Conservation (phyloP, 2,113 vertebrate species). For the Oreamnos americanus region DNA sequence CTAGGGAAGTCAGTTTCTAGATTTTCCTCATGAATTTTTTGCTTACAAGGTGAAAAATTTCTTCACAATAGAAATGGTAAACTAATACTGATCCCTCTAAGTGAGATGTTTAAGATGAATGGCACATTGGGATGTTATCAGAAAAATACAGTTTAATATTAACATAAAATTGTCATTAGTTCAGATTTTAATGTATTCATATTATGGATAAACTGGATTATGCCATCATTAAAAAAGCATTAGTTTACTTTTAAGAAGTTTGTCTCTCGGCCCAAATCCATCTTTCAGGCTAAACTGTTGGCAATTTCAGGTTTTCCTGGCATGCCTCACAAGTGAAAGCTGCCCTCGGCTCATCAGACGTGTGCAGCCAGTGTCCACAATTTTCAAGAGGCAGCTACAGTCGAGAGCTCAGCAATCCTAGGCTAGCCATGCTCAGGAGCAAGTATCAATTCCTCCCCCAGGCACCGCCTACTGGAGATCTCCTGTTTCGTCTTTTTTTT, state of each 20-base stretch:
- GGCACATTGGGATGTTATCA: not conserved
- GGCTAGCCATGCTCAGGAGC: not conserved
- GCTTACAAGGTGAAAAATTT: not conserved
- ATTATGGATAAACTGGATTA: not conserved
- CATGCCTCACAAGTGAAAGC: not conserved
- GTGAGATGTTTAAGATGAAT: not conserved
- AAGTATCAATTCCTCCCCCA: too few relatives aligned
- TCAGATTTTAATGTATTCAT: not conserved
- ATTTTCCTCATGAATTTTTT: not conserved
- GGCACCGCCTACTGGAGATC: not conserved
- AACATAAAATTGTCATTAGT: not conserved
- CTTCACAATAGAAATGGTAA: not conserved
- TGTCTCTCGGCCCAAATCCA: not conserved
- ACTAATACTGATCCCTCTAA: not conserved
- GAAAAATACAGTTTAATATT: not conserved
- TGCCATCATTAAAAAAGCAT: not conserved
- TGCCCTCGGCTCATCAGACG: not conserved
- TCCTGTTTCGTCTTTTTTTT: fast-evolving
- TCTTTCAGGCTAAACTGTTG: not conserved
- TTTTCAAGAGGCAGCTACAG: not conserved
- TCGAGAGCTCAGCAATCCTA: not conserved
- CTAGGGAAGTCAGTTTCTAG: not conserved
- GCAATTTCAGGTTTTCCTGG: not conserved
- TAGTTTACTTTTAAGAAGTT: not conserved
- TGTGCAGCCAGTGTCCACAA: fast-evolving